Evolutionary conservation across 2,113 vertebrate species (phyloP).

Genomic region (Serilophus lunatus): DNA sequence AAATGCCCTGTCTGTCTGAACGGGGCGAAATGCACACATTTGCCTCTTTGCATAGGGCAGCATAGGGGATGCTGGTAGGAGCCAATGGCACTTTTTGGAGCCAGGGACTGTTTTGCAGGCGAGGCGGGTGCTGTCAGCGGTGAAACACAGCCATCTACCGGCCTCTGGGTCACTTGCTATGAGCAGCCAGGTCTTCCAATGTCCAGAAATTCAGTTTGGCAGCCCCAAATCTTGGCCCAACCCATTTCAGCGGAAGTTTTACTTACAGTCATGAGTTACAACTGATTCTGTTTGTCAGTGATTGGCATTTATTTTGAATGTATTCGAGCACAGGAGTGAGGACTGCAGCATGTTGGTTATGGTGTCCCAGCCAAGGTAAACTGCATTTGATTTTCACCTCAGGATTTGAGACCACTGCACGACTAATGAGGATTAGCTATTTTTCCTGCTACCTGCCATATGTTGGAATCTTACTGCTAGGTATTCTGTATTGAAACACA

Average conservation of each 20-base stretch:
- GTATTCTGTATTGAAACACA: neutral
- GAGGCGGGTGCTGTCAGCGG: accelerated
- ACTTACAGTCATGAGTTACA: neutral
- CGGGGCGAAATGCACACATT: accelerated
- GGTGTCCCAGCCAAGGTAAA: neutral
- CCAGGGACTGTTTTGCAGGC: accelerated
- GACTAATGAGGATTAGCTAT: neutral
- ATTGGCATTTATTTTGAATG: neutral
- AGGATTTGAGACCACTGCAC: neutral
- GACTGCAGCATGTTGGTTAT: accelerated
- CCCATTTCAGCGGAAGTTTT: neutral
- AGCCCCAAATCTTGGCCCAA: neutral
- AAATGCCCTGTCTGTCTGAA: neutral
- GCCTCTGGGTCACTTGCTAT: neutral
- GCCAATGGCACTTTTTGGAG: neutral
- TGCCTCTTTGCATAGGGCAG: neutral
- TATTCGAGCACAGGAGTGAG: neutral
- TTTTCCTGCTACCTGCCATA: accelerated
- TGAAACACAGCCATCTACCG: slow-evolving; percentile 57
- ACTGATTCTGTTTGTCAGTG: neutral
- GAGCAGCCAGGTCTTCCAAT: neutral
- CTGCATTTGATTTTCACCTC: neutral
- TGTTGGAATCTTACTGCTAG: neutral
- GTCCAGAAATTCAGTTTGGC: accelerated
- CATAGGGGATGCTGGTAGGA: neutral